phyloP scores from a whole-genome alignment of 2,797 vertebrate genomes.

The Ptychadena robeensis region DNA sequence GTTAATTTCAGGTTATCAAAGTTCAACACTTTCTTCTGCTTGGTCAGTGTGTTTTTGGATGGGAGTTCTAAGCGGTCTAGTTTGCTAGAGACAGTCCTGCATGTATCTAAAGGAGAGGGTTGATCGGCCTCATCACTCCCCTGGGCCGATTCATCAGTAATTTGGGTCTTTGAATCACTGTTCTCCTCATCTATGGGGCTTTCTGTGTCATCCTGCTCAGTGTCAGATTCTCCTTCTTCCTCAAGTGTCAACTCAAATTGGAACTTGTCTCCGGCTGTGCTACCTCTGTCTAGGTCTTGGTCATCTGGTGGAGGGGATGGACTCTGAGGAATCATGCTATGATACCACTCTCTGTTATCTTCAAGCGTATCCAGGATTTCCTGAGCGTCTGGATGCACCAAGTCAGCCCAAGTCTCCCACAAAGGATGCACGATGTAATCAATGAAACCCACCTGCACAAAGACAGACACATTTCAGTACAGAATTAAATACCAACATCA shows the following conservation, averaged over 20 bases:
- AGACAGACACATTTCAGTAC: constrained; percentile 3
- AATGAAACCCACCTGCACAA: constrained; percentile 87
- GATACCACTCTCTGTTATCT: constrained; percentile 95
- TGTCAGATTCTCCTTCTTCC: constrained; percentile 78
- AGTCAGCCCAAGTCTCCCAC: constrained; percentile 94
- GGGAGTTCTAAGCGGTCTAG: constrained; percentile 49
- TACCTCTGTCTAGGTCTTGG: constrained; percentile 52
- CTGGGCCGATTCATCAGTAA: constrained; percentile 62
- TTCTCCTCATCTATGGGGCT: constrained; percentile 78
- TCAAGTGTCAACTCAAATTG: constrained; percentile 87
- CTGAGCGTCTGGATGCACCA: constrained; percentile 92
- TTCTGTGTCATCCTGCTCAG: constrained; percentile 74
- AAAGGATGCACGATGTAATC: constrained; percentile 92
- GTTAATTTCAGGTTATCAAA: constrained; percentile 27
- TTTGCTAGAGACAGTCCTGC: constrained; percentile 33
- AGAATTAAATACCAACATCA: neutral
- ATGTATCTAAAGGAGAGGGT: constrained; percentile 62
- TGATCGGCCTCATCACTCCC: constrained; percentile 56
- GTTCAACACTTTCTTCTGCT: constrained; percentile 44
- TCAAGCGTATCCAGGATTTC: constrained; percentile 90
- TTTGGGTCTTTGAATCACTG: constrained; percentile 66
- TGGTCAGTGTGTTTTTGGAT: constrained; percentile 64
- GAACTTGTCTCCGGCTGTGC: constrained; percentile 77
- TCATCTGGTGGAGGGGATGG: constrained; percentile 77
- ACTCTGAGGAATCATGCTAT: constrained; percentile 91